Evolutionary conservation across 1,140 invertebrate genomes (phyloP).

Genomic region (Aphelenchoides besseyi): DNA sequence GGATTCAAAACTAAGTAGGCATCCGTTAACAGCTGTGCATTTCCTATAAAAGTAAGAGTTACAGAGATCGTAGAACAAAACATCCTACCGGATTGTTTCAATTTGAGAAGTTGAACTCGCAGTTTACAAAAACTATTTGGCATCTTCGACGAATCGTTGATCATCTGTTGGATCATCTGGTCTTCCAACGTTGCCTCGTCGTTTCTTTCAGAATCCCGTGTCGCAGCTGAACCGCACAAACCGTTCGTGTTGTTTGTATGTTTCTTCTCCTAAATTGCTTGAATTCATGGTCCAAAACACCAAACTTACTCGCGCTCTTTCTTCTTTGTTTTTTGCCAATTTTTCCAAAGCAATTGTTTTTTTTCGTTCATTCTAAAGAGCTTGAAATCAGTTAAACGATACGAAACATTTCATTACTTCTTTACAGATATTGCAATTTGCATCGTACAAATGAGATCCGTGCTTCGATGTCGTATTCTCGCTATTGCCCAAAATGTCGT

Average conservation of each 20-base stretch:
- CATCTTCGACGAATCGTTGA: not conserved
- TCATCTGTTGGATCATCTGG: not conserved
- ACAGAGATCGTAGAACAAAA: not conserved
- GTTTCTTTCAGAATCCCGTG: too few relatives aligned
- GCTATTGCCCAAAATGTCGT: slow-evolving; percentile 21
- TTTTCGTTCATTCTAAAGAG: not conserved
- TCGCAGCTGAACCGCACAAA: too few relatives aligned
- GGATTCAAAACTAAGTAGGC: not conserved
- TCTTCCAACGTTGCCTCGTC: too few relatives aligned
- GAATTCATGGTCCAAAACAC: too few relatives aligned
- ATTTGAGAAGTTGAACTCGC: not conserved
- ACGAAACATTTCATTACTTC: not conserved
- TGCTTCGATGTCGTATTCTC: slow-evolving; percentile 26
- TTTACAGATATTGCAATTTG: slow-evolving; percentile 28
- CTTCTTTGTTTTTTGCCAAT: not conserved
- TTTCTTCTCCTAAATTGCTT: too few relatives aligned
- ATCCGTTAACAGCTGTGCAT: not conserved
- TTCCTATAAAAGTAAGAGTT: not conserved
- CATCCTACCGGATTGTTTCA: not conserved
- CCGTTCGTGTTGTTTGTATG: too few relatives aligned
- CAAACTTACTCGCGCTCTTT: too few relatives aligned
- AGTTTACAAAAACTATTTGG: not conserved
- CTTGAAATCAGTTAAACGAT: not conserved
- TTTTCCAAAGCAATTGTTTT: not conserved
- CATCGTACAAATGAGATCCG: slow-evolving; percentile 26